phyloP scores from a whole-genome alignment of 2,888 invertebrate genomes.

The Rhimphoctona megacephalus region DNA sequence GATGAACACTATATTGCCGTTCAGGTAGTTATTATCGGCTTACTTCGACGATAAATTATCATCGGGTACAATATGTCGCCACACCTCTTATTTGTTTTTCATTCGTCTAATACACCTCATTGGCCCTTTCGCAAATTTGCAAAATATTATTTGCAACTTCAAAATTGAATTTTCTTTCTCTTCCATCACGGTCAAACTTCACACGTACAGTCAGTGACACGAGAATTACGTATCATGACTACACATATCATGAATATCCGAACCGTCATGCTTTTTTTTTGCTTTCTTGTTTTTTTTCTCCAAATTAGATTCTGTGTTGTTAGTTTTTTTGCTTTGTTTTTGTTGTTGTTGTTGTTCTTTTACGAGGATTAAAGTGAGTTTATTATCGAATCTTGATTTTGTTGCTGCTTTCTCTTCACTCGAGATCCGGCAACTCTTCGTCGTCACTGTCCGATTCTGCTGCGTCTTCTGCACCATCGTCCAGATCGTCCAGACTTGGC shows the following conservation, averaged over 20 bases:
- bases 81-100: slow-evolving; percentile 46
- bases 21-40: slow-evolving; percentile 52
- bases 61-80: slow-evolving; percentile 28
- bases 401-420: slow-evolving; percentile 84
- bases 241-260: not conserved
- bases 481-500: slow-evolving; percentile 91
- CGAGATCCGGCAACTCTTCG: slow-evolving; percentile 91
- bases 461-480: slow-evolving; percentile 89
- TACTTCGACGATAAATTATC: slow-evolving; percentile 25
- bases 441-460: slow-evolving; percentile 87
- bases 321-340: slow-evolving; percentile 27
- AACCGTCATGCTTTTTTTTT: slow-evolving; percentile 65
- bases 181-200: slow-evolving; percentile 43
- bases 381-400: slow-evolving; percentile 56
- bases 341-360: slow-evolving; percentile 47
- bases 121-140: slow-evolving; percentile 68
- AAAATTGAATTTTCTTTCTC: slow-evolving; percentile 59
- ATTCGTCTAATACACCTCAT: slow-evolving; percentile 64
- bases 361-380: slow-evolving; percentile 65
- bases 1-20: slow-evolving; percentile 73
- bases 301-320: slow-evolving; percentile 10
- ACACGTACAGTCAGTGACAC: not conserved
- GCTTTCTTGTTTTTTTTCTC: slow-evolving; percentile 43
- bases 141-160: slow-evolving; percentile 66
- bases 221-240: not conserved